Conservation (phyloP, 1,140 invertebrate species). For the Pemphigus obesinymphae region DNA sequence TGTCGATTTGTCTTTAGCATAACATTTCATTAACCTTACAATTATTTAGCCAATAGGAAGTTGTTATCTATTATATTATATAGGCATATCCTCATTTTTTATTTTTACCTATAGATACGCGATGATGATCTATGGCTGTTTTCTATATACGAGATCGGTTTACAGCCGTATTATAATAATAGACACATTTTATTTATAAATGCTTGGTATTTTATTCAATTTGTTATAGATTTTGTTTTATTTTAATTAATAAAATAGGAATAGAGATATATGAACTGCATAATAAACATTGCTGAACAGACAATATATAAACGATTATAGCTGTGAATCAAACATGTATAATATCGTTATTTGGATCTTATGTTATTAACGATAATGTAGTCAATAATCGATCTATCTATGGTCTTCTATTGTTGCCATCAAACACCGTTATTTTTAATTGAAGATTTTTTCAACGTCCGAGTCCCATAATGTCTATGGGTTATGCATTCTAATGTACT, state of each 20-base stretch:
- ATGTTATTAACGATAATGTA: constrained; percentile 21
- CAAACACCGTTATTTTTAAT: constrained; percentile 28
- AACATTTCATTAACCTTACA: too few relatives aligned
- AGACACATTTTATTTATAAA: too few relatives aligned
- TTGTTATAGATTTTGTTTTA: too few relatives aligned
- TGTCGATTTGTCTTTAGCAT: too few relatives aligned
- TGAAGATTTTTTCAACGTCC: constrained; percentile 10
- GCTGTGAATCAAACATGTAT: background rate
- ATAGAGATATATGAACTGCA: background rate
- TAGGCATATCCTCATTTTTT: too few relatives aligned
- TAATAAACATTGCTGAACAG: background rate
- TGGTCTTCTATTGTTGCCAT: constrained; percentile 3
- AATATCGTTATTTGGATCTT: background rate
- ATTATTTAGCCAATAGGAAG: too few relatives aligned
- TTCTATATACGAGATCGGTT: too few relatives aligned
- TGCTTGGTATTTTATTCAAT: too few relatives aligned
- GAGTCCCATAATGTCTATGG: constrained; percentile 3
- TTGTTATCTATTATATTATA: too few relatives aligned
- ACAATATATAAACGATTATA: background rate
- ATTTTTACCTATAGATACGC: background rate
- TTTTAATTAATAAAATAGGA: too few relatives aligned
- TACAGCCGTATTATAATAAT: too few relatives aligned
- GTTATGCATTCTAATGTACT: background rate
- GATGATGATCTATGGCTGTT: background rate
- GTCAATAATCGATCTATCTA: constrained; percentile 11